Evolutionary conservation across 2,113 vertebrate species (phyloP).

Genomic region (Siniperca knerii): DNA sequence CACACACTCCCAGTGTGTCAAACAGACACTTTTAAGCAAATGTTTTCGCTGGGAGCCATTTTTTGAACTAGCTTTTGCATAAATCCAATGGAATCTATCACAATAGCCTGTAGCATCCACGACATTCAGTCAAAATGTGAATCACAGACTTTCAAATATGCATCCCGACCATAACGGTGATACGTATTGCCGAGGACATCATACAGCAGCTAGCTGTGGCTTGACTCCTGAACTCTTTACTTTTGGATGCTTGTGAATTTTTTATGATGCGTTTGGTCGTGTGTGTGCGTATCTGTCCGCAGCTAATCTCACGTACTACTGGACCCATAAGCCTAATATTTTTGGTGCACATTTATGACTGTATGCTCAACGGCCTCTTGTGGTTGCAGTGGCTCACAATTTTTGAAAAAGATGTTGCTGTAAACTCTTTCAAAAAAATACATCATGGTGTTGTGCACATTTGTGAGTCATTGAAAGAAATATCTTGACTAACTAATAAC

Average conservation of each 20-base stretch:
- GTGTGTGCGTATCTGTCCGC: no score
- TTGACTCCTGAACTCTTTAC: neutral
- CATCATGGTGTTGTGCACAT: neutral
- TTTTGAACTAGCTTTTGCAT: neutral
- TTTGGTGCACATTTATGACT: no score
- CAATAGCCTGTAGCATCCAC: neutral
- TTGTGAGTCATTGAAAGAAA: neutral
- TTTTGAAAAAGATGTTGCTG: neutral
- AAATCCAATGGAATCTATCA: neutral
- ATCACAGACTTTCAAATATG: neutral
- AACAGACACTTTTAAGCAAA: neutral
- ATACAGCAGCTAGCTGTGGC: neutral
- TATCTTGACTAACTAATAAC: no score
- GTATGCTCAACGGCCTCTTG: no score
- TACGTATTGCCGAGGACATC: neutral
- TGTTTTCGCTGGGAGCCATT: neutral
- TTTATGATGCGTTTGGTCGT: neutral
- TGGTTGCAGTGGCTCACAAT: no score
- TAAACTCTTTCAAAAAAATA: neutral
- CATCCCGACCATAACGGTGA: neutral
- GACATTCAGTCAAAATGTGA: neutral
- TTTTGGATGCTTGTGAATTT: neutral
- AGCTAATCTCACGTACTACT: no score
- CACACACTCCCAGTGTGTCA: neutral
- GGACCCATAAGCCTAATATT: no score